A percentile compares a stretch with the other conserved stretches of the same genome.
Evolutionary conservation across 1,140 invertebrate species (phyloP).

Genomic region (Conus ventricosus): DNA sequence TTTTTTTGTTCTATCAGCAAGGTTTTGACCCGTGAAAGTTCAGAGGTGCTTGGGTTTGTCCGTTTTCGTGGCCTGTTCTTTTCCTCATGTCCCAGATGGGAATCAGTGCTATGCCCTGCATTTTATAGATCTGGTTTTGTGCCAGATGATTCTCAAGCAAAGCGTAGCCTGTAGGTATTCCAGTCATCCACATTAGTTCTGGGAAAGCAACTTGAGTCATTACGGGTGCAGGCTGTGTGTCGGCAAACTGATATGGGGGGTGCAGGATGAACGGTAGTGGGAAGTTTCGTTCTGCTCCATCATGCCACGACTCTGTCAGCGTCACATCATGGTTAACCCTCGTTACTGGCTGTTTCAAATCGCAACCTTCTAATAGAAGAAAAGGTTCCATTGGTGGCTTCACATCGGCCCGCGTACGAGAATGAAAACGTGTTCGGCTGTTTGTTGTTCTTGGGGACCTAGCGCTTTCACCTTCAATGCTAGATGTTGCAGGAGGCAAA

Average conservation of each 20-base stretch:
- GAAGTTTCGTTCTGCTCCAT: neutral
- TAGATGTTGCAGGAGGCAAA: neutral
- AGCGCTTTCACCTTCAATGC: neutral
- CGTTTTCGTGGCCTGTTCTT: neutral
- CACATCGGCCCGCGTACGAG: neutral
- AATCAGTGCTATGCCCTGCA: neutral
- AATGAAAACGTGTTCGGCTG: neutral
- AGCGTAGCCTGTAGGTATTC: neutral
- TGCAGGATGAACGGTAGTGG: neutral
- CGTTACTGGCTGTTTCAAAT: neutral
- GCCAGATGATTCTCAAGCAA: neutral
- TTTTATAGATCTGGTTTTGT: neutral
- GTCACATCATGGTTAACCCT: neutral
- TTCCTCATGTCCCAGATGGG: neutral
- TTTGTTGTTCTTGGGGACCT: neutral
- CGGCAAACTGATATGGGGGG: neutral
- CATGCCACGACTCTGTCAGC: neutral
- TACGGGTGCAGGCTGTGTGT: neutral
- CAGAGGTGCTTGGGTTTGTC: neutral
- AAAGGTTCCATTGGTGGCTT: neutral
- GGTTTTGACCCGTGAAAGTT: neutral
- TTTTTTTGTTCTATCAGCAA: neutral
- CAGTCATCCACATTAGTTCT: neutral
- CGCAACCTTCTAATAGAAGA: neutral
- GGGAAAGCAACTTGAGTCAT: neutral